A percentile compares a stretch with the other conserved stretches of the same genome.
These are phyloP conservation scores for Cliona cf. orientalis DNA, from an alignment of 37 sponge, comb jelly and placozoan species.

Conservation along the genomic window DNA sequence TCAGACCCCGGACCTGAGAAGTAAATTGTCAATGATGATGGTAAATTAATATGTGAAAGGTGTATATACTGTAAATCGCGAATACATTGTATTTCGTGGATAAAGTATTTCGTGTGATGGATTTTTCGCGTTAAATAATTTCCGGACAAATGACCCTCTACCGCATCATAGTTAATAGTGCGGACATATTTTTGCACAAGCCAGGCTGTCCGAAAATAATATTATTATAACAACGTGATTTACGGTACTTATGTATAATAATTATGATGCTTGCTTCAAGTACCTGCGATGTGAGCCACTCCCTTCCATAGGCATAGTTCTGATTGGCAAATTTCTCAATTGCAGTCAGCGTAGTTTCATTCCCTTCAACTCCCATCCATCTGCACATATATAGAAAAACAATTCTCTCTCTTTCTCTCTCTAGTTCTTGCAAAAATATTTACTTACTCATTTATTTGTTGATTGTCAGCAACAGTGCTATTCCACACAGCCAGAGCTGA, in stretches of 20 bases:
- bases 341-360: background rate
- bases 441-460: slow-evolving; percentile 11
- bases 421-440: background rate
- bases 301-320: slow-evolving; percentile 59
- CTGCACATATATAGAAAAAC: background rate
- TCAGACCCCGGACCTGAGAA: no score
- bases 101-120: no score
- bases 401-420: background rate
- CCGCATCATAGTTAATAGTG: background rate
- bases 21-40: no score
- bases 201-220: no score
- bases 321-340: slow-evolving; percentile 46
- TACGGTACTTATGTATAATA: no score
- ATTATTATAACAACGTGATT: no score
- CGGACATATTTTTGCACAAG: no score
- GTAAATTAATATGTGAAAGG: no score
- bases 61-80: background rate
- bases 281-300: slow-evolving; percentile 65
- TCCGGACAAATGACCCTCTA: no score
- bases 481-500: slow-evolving; percentile 44
- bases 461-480: slow-evolving; percentile 30
- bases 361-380: slow-evolving; percentile 11
- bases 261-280: background rate
- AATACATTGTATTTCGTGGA: no score
- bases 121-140: no score